Percentiles rank a stretch among this genome's conserved stretches.
Conservation (phyloP, 2,888 invertebrate species). For the Drosophila phalerata region DNA sequence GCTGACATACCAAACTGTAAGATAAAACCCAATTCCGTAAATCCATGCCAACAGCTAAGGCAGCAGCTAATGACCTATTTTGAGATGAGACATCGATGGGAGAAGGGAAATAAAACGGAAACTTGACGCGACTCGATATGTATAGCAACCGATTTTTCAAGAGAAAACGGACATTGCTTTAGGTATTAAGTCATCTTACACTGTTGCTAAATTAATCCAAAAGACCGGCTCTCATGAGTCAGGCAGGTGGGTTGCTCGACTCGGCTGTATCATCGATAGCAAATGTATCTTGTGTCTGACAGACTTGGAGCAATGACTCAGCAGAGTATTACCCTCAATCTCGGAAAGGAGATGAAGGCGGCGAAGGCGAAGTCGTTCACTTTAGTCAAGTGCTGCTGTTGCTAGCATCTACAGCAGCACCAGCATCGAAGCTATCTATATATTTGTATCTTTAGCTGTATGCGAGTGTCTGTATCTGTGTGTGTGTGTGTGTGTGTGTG, state of each 20-base stretch:
- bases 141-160: conserved; percentile 36
- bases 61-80: conserved; percentile 33
- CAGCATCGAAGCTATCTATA: conserved; percentile 37
- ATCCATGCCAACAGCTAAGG: conserved; percentile 41
- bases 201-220: conserved; percentile 47
- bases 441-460: conserved; percentile 42
- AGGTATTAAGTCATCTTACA: conserved; percentile 66
- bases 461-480: conserved; percentile 17
- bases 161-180: conserved; percentile 59
- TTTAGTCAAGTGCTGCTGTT: conserved; percentile 60
- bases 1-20: conserved; percentile 41
- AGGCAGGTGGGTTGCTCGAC: conserved; percentile 58
- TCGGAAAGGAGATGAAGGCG: conserved; percentile 5
- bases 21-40: conserved; percentile 69
- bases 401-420: conserved; percentile 32
- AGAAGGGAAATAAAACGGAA: conserved; percentile 5
- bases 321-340: conserved; percentile 49
- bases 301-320: conserved; percentile 57
- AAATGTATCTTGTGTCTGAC: conserved; percentile 12
- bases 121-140: conserved; percentile 10
- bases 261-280: conserved; percentile 23
- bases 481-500: conserved; percentile 33
- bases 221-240: conserved; percentile 66
- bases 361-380: conserved; percentile 42
- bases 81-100: neutral